Conservation (phyloP, 1,140 invertebrate species). For the Drosophila dunni region DNA sequence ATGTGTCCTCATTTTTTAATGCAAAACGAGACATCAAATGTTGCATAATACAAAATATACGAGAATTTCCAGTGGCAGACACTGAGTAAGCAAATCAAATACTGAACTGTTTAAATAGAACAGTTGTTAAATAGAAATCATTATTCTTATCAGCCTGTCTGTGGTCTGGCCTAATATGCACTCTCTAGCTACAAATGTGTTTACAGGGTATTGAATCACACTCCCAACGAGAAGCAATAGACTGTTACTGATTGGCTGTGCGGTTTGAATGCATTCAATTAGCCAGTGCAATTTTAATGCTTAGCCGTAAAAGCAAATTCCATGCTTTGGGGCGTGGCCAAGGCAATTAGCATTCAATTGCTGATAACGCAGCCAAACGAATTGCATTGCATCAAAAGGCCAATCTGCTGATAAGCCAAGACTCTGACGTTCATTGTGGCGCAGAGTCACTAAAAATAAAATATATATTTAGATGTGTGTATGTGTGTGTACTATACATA, state of each 20-base stretch:
- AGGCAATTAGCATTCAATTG: constrained; percentile 4
- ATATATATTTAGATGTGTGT: no score
- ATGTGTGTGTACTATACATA: no score
- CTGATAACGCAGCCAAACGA: background rate
- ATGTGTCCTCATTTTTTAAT: constrained; percentile 66
- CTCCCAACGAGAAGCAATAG: background rate
- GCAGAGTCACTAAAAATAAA: background rate
- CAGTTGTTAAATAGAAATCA: no score
- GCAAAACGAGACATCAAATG: constrained; percentile 25
- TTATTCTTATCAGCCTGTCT: no score
- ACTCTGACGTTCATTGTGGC: background rate
- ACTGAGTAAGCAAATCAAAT: background rate
- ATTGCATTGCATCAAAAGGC: background rate
- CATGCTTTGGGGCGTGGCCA: constrained; percentile 12
- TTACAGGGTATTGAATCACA: background rate
- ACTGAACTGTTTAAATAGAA: no score
- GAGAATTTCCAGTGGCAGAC: background rate
- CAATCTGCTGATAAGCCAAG: background rate
- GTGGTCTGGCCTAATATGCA: no score
- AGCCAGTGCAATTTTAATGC: background rate
- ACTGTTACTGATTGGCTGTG: background rate
- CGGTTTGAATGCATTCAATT: constrained; percentile 2
- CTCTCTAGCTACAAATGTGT: no score
- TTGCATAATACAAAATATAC: constrained; percentile 19
- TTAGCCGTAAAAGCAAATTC: constrained; percentile 8